Conservation (phyloP, 2,113 vertebrate species). For the Drymodes brunneopygia region DNA sequence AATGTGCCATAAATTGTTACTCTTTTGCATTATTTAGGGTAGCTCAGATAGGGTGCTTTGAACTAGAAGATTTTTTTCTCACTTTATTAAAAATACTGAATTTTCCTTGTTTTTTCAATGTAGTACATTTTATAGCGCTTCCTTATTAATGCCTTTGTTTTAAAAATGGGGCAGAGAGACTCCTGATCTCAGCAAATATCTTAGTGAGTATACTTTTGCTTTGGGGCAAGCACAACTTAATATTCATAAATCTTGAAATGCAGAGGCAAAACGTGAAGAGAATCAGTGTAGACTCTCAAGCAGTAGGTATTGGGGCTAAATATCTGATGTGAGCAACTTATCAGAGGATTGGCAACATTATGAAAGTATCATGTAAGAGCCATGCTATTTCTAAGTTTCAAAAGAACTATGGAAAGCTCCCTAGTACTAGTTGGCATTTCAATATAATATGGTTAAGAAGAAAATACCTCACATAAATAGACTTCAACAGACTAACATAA, state of each 20-base stretch:
- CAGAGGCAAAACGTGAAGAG: conserved; percentile 68
- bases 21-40: conserved; percentile 51
- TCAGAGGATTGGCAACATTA: conserved; percentile 76
- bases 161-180: conserved; percentile 73
- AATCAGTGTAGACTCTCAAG: conserved; percentile 72
- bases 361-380: conserved; percentile 72
- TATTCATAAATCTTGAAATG: conserved; percentile 77
- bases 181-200: conserved; percentile 82
- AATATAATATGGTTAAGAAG: conserved; percentile 71
- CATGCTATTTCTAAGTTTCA: conserved; percentile 66
- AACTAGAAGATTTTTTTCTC: conserved; percentile 27
- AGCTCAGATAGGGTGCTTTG: conserved; percentile 48
- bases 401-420: conserved; percentile 59
- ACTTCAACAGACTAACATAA: conserved; percentile 30
- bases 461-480: conserved; percentile 63
- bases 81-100: conserved; percentile 59
- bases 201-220: conserved; percentile 78
- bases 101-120: conserved; percentile 66
- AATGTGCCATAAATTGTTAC: background rate
- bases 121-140: conserved; percentile 58
- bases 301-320: conserved; percentile 76
- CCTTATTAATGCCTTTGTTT: conserved; percentile 75
- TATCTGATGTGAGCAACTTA: conserved; percentile 78
- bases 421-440: conserved; percentile 67
- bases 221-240: conserved; percentile 77